These are phyloP conservation scores for Pangasianodon hypophthalmus DNA, from an alignment of 2,113 vertebrate genomes.

Conservation along the genomic window DNA sequence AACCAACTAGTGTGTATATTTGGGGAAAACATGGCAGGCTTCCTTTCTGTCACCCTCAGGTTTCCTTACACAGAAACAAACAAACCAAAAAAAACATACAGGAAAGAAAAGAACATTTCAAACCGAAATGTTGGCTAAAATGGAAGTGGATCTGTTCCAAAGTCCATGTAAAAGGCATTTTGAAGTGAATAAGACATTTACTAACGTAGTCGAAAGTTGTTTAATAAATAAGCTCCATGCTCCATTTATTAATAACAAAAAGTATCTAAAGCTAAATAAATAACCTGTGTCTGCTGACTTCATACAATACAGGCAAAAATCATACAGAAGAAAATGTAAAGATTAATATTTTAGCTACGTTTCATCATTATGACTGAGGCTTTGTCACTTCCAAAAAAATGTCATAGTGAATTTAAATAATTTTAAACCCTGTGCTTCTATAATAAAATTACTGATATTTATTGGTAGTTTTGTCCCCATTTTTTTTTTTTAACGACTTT, in stretches of 20 bases:
- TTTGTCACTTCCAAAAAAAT: neutral
- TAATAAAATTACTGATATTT: neutral
- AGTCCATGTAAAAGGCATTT: neutral
- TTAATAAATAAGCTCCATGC: neutral
- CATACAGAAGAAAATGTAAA: neutral
- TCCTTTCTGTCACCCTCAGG: neutral
- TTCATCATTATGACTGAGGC: neutral
- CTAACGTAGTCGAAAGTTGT: neutral
- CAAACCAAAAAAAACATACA: neutral
- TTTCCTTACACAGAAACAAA: neutral
- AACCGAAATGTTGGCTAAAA: neutral
- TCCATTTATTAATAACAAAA: too few relatives aligned
- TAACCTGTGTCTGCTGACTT: neutral
- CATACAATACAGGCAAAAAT: neutral
- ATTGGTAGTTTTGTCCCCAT: neutral
- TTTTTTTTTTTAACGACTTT: neutral
- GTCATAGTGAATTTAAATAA: neutral
- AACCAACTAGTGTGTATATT: neutral
- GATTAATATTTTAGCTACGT: neutral
- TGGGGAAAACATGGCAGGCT: neutral
- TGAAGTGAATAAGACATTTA: neutral
- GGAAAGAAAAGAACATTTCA: neutral
- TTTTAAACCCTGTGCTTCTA: too few relatives aligned
- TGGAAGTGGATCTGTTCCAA: neutral
- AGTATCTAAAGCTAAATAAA: neutral